phyloP scores from a whole-genome alignment of 2,113 vertebrate species.

The Vulpes ferrilata region DNA sequence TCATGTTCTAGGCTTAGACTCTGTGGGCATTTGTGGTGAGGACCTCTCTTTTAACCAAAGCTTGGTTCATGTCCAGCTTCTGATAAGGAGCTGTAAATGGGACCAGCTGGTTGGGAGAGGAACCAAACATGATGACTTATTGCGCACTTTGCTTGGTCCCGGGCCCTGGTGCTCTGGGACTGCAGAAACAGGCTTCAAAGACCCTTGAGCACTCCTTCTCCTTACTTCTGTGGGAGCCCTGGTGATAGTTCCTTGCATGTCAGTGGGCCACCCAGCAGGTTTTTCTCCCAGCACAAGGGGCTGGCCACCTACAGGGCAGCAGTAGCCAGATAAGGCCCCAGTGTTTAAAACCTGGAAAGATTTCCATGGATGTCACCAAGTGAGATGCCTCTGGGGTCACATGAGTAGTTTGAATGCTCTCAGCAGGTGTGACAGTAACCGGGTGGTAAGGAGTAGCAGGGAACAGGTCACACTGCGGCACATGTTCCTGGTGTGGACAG shows the following conservation, averaged over 20 bases:
- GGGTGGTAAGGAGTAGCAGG: not conserved
- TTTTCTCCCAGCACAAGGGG: not conserved
- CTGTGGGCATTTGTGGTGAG: not conserved
- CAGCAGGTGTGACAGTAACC: not conserved
- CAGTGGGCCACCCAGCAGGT: not conserved
- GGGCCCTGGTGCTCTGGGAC: not conserved
- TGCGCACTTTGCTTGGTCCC: not conserved
- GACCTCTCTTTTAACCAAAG: not conserved
- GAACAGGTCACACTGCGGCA: not conserved
- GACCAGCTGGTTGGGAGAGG: not conserved
- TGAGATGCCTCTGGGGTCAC: not conserved
- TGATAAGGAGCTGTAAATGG: not conserved
- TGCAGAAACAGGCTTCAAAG: not conserved
- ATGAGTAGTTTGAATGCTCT: not conserved
- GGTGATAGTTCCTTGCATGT: not conserved
- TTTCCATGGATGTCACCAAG: not conserved
- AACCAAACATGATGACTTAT: not conserved
- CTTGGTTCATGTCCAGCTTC: not conserved
- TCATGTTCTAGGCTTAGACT: not conserved
- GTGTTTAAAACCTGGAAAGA: not conserved
- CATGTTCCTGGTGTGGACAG: too few species aligned
- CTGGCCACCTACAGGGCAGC: not conserved
- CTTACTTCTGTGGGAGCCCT: not conserved
- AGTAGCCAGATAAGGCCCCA: not conserved
- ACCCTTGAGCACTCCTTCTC: too few species aligned